These are phyloP conservation scores for Chunga burmeisteri DNA, from an alignment of 2,113 vertebrate species.

Conservation along the genomic window DNA sequence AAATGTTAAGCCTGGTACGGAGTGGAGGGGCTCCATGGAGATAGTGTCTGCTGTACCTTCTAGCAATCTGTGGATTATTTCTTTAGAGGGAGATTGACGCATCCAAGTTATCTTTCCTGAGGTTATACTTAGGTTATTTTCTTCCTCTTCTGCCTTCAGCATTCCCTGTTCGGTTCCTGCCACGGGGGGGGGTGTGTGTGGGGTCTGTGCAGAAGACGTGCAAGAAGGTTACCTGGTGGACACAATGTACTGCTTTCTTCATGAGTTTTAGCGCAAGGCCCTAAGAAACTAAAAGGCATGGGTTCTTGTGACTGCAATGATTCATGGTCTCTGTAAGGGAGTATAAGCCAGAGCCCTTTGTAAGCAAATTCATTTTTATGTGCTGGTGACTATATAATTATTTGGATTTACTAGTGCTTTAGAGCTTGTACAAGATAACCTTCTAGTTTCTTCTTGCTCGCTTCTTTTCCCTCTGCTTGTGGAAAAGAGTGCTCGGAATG, in stretches of 20 bases:
- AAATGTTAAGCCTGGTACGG: neutral
- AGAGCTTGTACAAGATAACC: neutral
- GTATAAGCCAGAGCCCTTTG: neutral
- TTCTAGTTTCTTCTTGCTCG: neutral
- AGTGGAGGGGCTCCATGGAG: neutral
- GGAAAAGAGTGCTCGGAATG: neutral
- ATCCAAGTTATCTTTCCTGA: neutral
- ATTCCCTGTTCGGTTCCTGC: neutral
- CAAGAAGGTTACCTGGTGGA: neutral
- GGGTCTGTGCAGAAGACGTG: neutral
- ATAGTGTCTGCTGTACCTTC: neutral
- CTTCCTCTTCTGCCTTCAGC: neutral
- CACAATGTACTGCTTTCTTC: neutral
- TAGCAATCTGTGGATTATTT: neutral
- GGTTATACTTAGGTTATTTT: neutral
- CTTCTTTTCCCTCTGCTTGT: neutral
- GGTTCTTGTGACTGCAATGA: neutral
- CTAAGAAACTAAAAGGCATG: neutral
- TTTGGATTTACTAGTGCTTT: neutral
- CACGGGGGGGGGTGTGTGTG: fast-evolving
- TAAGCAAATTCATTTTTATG: constrained; percentile 3
- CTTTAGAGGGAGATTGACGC: neutral
- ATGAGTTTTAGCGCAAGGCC: neutral
- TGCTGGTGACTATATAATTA: constrained; percentile 7
- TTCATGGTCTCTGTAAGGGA: neutral